phyloP scores from a whole-genome alignment of 2,888 invertebrate genomes.

The Euzetes globulus region DNA sequence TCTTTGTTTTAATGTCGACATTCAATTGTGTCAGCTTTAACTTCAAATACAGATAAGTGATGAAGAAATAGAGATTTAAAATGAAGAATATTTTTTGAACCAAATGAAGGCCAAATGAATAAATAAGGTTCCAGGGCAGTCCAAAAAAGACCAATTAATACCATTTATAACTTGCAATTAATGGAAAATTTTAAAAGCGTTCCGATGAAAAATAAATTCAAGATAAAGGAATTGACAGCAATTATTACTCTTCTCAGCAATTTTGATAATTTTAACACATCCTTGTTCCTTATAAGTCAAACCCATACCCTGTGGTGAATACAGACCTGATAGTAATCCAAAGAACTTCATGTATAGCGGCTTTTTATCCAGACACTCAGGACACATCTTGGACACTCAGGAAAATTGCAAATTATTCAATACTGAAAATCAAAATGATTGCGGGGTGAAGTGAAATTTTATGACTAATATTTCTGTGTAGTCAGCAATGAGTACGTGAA shows the following conservation, averaged over 20 bases:
- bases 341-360: not conserved
- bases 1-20: not conserved
- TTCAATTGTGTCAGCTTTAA: not conserved
- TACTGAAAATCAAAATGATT: no score
- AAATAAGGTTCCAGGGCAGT: not conserved
- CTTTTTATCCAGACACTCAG: not conserved
- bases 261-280: not conserved
- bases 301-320: not conserved
- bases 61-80: not conserved
- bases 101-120: not conserved
- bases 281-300: not conserved
- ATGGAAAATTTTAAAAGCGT: not conserved
- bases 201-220: no score
- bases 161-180: not conserved
- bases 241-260: no score
- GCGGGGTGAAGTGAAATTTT: no score
- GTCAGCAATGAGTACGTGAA: no score
- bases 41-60: not conserved
- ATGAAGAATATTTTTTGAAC: not conserved
- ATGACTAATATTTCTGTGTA: no score
- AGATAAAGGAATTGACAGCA: no score
- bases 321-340: not conserved
- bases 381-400: no score
- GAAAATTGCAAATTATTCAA: no score
- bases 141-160: not conserved